phyloP scores from a whole-genome alignment of 2,888 invertebrate species.

The Agonopterix heracliana region DNA sequence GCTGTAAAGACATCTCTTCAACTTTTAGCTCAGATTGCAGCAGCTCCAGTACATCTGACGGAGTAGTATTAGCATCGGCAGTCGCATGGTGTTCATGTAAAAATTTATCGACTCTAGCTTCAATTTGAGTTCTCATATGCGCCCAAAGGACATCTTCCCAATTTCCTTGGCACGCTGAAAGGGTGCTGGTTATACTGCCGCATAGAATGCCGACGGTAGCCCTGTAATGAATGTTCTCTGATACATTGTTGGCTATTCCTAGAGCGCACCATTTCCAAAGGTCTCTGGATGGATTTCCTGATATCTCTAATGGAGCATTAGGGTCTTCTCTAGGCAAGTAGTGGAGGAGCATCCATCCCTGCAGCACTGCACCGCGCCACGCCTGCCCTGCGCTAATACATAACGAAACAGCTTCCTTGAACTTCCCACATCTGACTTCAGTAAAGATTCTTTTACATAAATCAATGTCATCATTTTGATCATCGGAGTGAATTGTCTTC shows the following conservation, averaged over 20 bases:
- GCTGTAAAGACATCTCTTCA: constrained; percentile 56
- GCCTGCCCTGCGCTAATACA: constrained; percentile 92
- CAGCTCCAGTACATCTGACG: constrained; percentile 56
- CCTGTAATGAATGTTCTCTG: constrained; percentile 73
- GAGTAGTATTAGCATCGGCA: constrained; percentile 58
- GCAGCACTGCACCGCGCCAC: constrained; percentile 92
- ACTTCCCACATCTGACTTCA: constrained; percentile 89
- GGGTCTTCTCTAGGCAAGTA: constrained; percentile 84
- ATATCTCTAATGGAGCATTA: constrained; percentile 74
- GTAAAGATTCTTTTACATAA: constrained; percentile 78
- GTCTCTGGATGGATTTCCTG: constrained; percentile 89
- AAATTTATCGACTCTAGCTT: constrained; percentile 86
- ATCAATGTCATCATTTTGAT: constrained; percentile 84
- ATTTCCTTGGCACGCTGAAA: constrained; percentile 82
- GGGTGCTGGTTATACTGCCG: constrained; percentile 86
- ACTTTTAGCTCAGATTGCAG: constrained; percentile 52
- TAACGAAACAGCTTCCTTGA: constrained; percentile 88
- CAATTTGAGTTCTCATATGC: constrained; percentile 87
- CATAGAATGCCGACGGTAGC: constrained; percentile 88
- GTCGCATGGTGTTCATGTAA: constrained; percentile 65
- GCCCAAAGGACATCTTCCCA: constrained; percentile 97
- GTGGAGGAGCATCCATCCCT: constrained; percentile 93
- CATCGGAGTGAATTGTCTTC: constrained; percentile 88
- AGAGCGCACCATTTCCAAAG: constrained; percentile 86
- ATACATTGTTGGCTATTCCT: constrained; percentile 73